Evolutionary conservation across 2,888 invertebrate genomes (phyloP).

Genomic region (Abrostola tripartita): DNA sequence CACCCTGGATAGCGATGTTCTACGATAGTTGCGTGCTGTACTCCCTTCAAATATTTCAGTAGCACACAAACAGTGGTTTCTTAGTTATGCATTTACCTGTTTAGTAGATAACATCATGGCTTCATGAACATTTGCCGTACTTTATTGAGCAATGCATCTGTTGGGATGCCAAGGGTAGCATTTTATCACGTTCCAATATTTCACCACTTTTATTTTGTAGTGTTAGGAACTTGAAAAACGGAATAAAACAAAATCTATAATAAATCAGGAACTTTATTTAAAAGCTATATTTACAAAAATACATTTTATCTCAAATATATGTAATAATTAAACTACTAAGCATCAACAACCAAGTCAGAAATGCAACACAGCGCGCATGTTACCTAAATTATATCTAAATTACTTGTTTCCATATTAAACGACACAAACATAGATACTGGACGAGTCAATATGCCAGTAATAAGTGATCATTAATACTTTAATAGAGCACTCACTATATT

Average conservation of each 20-base stretch:
- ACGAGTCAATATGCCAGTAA: too few relatives aligned
- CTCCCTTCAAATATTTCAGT: too few relatives aligned
- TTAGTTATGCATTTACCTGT: background rate
- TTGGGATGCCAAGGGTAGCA: background rate
- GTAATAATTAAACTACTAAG: slow-evolving; percentile 69
- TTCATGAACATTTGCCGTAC: background rate
- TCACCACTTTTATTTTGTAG: too few relatives aligned
- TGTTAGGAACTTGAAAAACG: too few relatives aligned
- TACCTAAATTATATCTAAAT: slow-evolving; percentile 46
- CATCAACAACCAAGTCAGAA: slow-evolving; percentile 73
- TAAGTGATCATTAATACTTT: too few relatives aligned
- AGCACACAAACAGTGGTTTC: too few relatives aligned
- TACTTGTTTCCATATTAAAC: slow-evolving; percentile 17
- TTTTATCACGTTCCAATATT: background rate
- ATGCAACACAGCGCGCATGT: slow-evolving; percentile 50
- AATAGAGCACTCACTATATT: too few relatives aligned
- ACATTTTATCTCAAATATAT: slow-evolving; percentile 83
- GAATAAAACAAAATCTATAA: slow-evolving; percentile 57
- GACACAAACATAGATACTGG: slow-evolving; percentile 1
- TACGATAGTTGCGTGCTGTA: too few relatives aligned
- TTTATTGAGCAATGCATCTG: background rate
- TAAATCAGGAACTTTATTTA: slow-evolving; percentile 88
- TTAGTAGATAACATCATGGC: background rate
- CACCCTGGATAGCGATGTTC: too few relatives aligned
- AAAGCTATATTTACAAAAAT: slow-evolving; percentile 85